Conservation (phyloP, 2,113 vertebrate genomes). For the Dromas ardeola region DNA sequence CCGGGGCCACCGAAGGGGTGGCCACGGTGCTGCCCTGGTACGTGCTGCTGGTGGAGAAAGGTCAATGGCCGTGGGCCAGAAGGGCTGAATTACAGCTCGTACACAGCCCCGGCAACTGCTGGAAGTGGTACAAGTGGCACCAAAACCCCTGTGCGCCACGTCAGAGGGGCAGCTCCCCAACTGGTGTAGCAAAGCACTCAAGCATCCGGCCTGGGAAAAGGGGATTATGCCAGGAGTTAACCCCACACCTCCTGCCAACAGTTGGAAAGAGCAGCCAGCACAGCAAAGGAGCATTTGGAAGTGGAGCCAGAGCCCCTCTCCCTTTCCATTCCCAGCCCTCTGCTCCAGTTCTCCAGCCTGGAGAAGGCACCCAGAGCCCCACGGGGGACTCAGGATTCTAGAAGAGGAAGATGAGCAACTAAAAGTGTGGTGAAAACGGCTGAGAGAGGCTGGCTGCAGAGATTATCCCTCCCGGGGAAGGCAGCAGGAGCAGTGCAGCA, state of each 20-base stretch:
- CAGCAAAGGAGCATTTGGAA: not conserved
- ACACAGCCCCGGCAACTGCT: not conserved
- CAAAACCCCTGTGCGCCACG: not conserved
- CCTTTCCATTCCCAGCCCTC: not conserved
- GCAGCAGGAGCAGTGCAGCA: not conserved
- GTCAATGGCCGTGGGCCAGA: rapidly evolving
- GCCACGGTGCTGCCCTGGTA: not conserved
- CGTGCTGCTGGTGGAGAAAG: not conserved
- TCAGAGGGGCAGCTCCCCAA: not conserved
- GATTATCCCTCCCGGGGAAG: not conserved
- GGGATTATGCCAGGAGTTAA: not conserved
- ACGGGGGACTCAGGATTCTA: not conserved
- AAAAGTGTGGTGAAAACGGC: not conserved
- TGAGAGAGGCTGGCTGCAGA: not conserved
- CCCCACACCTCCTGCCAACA: not conserved
- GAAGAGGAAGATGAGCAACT: not conserved
- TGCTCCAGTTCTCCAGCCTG: not conserved
- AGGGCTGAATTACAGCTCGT: not conserved
- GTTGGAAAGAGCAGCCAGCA: not conserved
- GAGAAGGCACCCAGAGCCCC: not conserved
- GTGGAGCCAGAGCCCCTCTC: not conserved
- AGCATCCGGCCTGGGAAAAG: not conserved
- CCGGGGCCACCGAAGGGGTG: not conserved
- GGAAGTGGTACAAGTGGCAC: not conserved
- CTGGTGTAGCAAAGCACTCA: not conserved